phyloP scores from a whole-genome alignment of 2,888 invertebrate genomes.

The Lymantria monacha region DNA sequence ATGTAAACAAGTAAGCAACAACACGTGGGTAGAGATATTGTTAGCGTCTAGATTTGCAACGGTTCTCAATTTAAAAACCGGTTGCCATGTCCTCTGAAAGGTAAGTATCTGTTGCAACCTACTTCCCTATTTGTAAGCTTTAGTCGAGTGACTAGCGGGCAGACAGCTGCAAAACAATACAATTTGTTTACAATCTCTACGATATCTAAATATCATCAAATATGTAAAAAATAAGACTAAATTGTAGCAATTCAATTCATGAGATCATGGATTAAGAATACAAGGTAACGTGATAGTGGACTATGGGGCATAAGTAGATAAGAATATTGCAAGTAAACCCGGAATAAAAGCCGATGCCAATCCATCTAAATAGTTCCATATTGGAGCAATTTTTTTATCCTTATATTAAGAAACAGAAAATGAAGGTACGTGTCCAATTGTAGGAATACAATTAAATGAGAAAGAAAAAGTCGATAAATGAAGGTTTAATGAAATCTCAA shows the following conservation, averaged over 20 bases:
- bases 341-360: no score
- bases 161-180: not conserved
- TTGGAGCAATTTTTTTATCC: no score
- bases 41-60: conserved; percentile 1
- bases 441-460: no score
- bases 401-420: no score
- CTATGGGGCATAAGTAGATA: no score
- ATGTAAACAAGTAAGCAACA: not conserved
- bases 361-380: no score
- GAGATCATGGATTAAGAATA: no score
- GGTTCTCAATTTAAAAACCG: conserved; percentile 18
- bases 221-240: no score
- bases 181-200: not conserved
- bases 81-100: conserved; percentile 9
- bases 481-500: conserved; percentile 17
- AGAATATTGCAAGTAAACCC: no score
- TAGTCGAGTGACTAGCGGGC: not conserved
- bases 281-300: no score
- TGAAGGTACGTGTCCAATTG: no score
- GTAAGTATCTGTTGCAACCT: not conserved
- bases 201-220: not conserved
- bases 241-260: no score
- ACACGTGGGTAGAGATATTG: conserved; percentile 12
- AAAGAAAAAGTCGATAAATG: not conserved
- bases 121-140: not conserved